Evolutionary conservation across 1,140 invertebrate genomes (phyloP), one percentile per base, ranked within the genome.

Genomic region (Zaprionus africanus): DNA sequence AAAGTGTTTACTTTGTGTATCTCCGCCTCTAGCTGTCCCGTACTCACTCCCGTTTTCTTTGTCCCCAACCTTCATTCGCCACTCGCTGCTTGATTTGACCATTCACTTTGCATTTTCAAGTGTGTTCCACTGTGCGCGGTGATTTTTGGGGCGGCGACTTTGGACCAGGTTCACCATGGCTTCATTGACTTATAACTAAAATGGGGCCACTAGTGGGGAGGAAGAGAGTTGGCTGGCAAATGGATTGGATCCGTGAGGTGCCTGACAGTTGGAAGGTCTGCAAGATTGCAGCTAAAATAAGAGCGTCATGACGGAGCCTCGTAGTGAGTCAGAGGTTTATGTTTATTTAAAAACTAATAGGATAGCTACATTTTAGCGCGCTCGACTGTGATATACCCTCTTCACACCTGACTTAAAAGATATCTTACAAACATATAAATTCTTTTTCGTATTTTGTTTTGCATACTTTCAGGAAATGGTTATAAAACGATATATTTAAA

Each of bases 1-100:
- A 81, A 81, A 79, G 79, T 81, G 79, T 81, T 81, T 81, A 76
- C 76, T 71, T 71, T 79, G 78, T 57, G 43, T 34, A 46, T 56
- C 65, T 17, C 56, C 46, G 31, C 17, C 34, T 9, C 7, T 51
- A 17, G 26, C 28, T 54, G 2, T 60, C 58, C 31, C 36, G 24
- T 11, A 17, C n/a, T 17, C 6, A 41, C n/a, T n/a, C 17, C 12
- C 26, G 2, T n/a, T 24, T 43, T 11, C 6, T 4, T 11, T 9
- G 7, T 9, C 34, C 24, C 6, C 13, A 38, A 31, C 2, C 41
- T 11, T 57, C 6, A 7, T 64, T 41, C 56, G 17, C 24, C 31
- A n/a, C 34, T 26, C 41, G 15, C 60, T 67, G 57, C 56, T 36
- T 56, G 46, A 59, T 72, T 76, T 76, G 74, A 76, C 56, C 68